Evolutionary conservation across 2,797 vertebrate genomes (phyloP), one percentile per base, ranked within the genome.

Genomic region (Mormyrops boulengeri): DNA sequence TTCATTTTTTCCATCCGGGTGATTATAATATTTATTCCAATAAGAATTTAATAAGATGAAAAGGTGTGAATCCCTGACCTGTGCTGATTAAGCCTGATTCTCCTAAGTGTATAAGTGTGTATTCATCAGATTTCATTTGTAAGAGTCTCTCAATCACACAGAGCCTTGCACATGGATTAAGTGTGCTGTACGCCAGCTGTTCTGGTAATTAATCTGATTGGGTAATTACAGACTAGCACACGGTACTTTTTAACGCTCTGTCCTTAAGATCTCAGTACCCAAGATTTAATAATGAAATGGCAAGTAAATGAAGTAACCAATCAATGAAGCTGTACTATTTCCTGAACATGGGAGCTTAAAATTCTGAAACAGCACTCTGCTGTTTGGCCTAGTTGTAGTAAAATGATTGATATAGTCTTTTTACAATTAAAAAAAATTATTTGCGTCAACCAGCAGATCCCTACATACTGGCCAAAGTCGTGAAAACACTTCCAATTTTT

Each of bases 191-290:
- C 3, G 50, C 88, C 88, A 41, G 49, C 50, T 88, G 88, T 80
- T 53, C 9, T 5, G 66, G 12, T 88, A 80, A 55, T 80, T 88
- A 53, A 88, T 55, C 52, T 80, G 88, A 88, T 88, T 77, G 52
- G 49, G 49, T 80, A 17, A 80, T 88, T 88, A 80, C 80, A 38
- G 30, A 26, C 19, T 44, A 69, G 88, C 88, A 62, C 44, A 73
- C 11, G 55, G 38, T 53, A 53, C 14, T 88, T 34, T 60, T 53
- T 52, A 53, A 12, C 4, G 2, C 22, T 47, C 55, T 44, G 19
- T 17, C 22, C 85, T 87, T 57, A 30, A 87, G 12, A 55, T 55
- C 85, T 55, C 49, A 52, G 38, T n/a, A 84, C 41, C 80, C 17
- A 26, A 85, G 41, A 85, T 85, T n/a, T 85, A 22, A 22, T 49